Evolutionary conservation across 2,888 invertebrate species (phyloP).

Genomic region (Drosophila leonis): DNA sequence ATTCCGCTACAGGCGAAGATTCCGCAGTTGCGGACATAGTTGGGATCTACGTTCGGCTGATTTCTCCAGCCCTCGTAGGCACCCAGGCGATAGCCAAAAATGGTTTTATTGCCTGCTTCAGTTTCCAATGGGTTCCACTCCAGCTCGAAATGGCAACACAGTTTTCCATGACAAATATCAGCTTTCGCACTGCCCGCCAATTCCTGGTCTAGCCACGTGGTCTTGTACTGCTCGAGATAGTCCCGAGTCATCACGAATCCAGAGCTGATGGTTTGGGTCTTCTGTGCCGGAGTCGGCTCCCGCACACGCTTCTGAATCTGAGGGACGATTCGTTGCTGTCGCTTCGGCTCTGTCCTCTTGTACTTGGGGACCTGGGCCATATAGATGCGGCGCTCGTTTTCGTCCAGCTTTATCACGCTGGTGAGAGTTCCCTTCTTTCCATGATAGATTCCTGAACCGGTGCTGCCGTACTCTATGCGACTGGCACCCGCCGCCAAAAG

Average conservation of each 20-base stretch:
- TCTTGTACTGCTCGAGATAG: slow-evolving; percentile 62
- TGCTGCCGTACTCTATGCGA: slow-evolving; percentile 87
- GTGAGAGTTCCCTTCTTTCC: slow-evolving; percentile 83
- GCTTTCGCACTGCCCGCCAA: not conserved
- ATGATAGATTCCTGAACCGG: slow-evolving; percentile 92
- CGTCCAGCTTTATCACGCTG: slow-evolving; percentile 63
- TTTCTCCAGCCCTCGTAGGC: slow-evolving; percentile 85
- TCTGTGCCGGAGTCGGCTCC: not conserved
- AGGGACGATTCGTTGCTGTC: not conserved
- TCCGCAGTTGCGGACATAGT: slow-evolving; percentile 86
- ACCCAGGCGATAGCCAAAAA: slow-evolving; percentile 84
- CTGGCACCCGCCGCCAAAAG: slow-evolving; percentile 91
- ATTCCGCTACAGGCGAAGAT: slow-evolving; percentile 85
- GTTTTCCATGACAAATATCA: slow-evolving; percentile 50
- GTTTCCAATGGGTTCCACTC: slow-evolving; percentile 38
- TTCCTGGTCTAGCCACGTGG: slow-evolving; percentile 27
- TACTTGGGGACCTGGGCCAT: slow-evolving; percentile 78
- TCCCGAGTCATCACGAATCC: slow-evolving; percentile 71
- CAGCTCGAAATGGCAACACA: slow-evolving; percentile 80
- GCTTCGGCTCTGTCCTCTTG: not conserved
- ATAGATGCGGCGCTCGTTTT: slow-evolving; percentile 72
- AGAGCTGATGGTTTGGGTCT: not conserved
- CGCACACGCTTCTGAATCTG: not conserved
- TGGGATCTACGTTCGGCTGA: slow-evolving; percentile 81
- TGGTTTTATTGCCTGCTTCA: not conserved